Conservation (phyloP, 2,113 vertebrate genomes). For the Trogon surrucura region DNA sequence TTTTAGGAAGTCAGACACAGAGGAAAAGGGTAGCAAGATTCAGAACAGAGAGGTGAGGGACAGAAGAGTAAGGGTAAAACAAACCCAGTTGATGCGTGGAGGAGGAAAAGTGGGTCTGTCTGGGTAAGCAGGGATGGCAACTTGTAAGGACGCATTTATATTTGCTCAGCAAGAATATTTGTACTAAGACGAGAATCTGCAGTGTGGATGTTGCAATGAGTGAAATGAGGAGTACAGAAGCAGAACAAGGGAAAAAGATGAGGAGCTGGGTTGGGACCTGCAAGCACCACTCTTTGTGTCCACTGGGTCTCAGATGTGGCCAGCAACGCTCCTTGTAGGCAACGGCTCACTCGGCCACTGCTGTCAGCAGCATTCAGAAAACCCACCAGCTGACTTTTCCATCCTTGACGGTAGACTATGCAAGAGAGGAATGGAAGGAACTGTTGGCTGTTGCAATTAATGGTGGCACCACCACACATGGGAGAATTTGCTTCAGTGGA, state of each 20-base stretch:
- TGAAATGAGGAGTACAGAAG: neutral
- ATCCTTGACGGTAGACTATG: fast-evolving
- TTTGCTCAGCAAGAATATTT: neutral
- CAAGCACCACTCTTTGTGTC: neutral
- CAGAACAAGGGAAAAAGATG: neutral
- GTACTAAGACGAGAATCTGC: neutral
- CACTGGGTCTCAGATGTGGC: neutral
- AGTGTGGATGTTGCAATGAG: neutral
- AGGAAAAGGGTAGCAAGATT: neutral
- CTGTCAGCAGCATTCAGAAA: neutral
- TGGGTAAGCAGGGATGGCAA: neutral
- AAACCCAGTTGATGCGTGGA: neutral
- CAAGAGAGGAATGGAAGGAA: neutral
- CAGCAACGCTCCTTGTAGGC: fast-evolving
- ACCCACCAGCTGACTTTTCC: neutral
- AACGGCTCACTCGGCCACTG: neutral
- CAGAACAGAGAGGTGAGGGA: neutral
- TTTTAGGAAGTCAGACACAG: neutral
- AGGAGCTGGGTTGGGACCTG: neutral
- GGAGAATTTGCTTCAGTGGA: neutral
- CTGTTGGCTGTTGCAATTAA: neutral
- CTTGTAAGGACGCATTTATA: neutral
- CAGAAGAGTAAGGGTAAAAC: neutral
- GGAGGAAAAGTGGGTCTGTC: neutral
- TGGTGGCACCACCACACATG: fast-evolving